Evolutionary conservation across 2,797 vertebrate species (phyloP).

Genomic region (Myiotriccus ornatus): DNA sequence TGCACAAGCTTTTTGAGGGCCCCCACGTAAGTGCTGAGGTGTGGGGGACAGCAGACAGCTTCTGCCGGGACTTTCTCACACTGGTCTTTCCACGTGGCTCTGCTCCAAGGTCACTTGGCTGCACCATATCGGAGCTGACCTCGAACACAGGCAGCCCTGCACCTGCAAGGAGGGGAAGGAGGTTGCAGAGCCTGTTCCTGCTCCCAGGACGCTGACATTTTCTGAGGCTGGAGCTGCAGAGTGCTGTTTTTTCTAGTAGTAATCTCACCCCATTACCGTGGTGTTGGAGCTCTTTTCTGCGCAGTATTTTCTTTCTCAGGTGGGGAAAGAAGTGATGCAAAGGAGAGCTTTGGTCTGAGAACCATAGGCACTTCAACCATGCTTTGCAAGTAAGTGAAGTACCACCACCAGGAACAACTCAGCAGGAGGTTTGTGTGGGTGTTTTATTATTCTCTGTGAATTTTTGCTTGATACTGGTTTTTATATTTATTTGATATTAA

Average conservation of each 20-base stretch:
- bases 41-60: neutral
- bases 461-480: conserved; percentile 18
- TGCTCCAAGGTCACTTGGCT: neutral
- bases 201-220: neutral
- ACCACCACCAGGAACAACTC: neutral
- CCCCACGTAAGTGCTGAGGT: neutral
- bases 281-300: neutral
- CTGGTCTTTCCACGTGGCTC: rapidly evolving
- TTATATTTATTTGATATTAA: neutral
- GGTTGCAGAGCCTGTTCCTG: neutral
- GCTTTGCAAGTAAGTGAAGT: neutral
- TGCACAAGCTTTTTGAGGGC: neutral
- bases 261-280: rapidly evolving
- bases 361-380: neutral
- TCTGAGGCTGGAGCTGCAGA: neutral
- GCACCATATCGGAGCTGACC: rapidly evolving
- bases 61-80: neutral
- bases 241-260: neutral
- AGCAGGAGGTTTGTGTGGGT: neutral
- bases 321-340: neutral
- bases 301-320: neutral
- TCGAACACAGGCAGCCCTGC: neutral
- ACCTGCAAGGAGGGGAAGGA: neutral
- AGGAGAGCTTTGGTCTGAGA: neutral
- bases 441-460: neutral